These are phyloP conservation scores for Pandion haliaetus DNA, from an alignment of 2,113 vertebrate genomes.

Conservation along the genomic window DNA sequence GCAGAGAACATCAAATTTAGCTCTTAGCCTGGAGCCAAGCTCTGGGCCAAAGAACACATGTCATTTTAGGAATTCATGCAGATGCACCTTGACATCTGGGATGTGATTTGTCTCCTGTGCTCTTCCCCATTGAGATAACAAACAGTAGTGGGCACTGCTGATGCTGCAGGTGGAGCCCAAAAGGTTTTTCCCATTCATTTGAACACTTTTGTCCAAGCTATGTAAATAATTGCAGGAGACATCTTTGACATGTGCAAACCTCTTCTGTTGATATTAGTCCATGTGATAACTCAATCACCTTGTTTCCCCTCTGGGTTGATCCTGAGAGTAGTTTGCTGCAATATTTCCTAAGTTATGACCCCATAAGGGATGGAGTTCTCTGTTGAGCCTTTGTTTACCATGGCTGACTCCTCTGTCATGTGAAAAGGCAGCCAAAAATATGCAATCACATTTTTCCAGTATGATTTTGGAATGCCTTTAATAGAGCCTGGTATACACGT, in stretches of 20 bases:
- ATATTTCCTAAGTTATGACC: not conserved
- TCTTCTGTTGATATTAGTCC: not conserved
- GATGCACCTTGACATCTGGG: constrained; percentile 66
- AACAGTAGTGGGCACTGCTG: not conserved
- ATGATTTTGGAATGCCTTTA: not conserved
- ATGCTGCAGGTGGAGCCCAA: not conserved
- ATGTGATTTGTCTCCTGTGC: constrained; percentile 28
- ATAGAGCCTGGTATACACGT: not conserved
- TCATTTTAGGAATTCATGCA: constrained; percentile 70
- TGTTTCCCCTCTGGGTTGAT: not conserved
- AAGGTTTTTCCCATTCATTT: not conserved
- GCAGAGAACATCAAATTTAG: constrained; percentile 74
- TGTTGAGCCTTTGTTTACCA: not conserved
- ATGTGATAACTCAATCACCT: not conserved
- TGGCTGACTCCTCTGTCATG: not conserved
- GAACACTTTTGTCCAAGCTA: not conserved
- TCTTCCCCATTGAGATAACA: not conserved
- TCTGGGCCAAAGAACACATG: constrained; percentile 72
- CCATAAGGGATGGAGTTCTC: not conserved
- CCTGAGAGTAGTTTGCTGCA: not conserved
- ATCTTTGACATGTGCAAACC: not conserved
- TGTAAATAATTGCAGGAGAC: not conserved
- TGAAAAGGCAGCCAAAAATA: not conserved
- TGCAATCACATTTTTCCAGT: not conserved
- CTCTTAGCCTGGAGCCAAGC: constrained; percentile 73